These are phyloP conservation scores for Gibbula magus DNA, from an alignment of 2,888 invertebrate genomes.

Conservation along the genomic window DNA sequence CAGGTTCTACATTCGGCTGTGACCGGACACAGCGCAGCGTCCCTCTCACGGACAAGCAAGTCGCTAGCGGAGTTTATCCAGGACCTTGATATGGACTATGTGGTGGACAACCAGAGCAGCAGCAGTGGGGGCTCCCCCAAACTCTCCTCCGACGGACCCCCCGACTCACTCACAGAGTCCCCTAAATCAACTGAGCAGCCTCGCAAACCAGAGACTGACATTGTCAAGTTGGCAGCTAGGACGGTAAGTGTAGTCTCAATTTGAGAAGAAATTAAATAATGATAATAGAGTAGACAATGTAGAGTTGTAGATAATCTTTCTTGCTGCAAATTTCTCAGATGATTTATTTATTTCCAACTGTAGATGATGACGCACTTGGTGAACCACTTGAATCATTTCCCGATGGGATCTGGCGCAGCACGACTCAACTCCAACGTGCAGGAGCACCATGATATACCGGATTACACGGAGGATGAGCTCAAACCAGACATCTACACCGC, in stretches of 20 bases:
- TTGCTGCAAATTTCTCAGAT: not conserved
- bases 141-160: not conserved
- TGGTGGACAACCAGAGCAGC: constrained; percentile 40
- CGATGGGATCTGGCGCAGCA: constrained; percentile 88
- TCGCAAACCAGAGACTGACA: constrained; percentile 53
- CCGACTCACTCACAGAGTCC: constrained; percentile 29
- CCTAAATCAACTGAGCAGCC: constrained; percentile 32
- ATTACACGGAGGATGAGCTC: constrained; percentile 78
- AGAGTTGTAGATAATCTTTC: not conserved
- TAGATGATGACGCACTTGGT: constrained; percentile 90
- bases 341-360: constrained; percentile 25
- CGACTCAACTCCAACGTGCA: constrained; percentile 91
- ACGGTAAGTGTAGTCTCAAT: constrained; percentile 75
- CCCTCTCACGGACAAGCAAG: constrained; percentile 61
- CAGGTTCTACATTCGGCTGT: constrained; percentile 74
- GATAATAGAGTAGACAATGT: not conserved
- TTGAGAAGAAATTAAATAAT: not conserved
- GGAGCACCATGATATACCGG: constrained; percentile 87
- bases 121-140: not conserved
- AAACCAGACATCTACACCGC: constrained; percentile 88
- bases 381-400: constrained; percentile 95
- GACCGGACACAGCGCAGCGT: constrained; percentile 69
- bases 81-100: constrained; percentile 57
- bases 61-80: constrained; percentile 62
- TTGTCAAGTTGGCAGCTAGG: constrained; percentile 78